These are phyloP conservation scores for Pithys albifrons DNA, from an alignment of 2,113 vertebrate genomes.

Conservation along the genomic window DNA sequence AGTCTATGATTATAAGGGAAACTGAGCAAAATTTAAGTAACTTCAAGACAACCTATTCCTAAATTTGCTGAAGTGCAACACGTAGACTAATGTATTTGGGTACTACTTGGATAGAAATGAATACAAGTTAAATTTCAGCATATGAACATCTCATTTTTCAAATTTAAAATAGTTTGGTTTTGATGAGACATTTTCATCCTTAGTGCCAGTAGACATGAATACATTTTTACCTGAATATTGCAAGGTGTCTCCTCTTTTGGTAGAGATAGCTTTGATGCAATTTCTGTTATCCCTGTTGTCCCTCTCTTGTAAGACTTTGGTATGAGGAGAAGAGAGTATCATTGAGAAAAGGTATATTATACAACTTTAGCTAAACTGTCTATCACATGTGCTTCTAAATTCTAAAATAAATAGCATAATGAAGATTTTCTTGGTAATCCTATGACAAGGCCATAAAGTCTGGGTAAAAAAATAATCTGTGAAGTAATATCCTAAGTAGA, in stretches of 20 bases:
- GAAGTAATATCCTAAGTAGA: not conserved
- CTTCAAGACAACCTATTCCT: not conserved
- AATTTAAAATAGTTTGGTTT: not conserved
- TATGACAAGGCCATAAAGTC: not conserved
- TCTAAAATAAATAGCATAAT: not conserved
- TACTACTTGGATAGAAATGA: not conserved
- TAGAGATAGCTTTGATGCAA: not conserved
- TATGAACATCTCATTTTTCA: not conserved
- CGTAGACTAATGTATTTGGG: fast-evolving
- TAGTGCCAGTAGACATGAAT: not conserved
- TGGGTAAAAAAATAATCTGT: not conserved
- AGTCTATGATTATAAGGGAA: not conserved
- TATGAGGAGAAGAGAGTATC: not conserved
- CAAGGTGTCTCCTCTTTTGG: not conserved
- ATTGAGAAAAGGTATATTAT: not conserved
- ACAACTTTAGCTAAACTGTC: not conserved
- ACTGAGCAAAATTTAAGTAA: not conserved
- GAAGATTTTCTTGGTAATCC: not conserved
- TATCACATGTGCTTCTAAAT: not conserved
- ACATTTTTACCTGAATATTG: not conserved
- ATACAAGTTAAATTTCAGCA: not conserved
- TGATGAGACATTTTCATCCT: not conserved
- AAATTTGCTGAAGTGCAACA: not conserved
- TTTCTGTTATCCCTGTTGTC: not conserved
- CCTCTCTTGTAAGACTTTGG: not conserved